Evolutionary conservation across 30 jellyfish, hydroid and myxozoan species (phyloP), one percentile per base, ranked within the genome.

Genomic region (Turritopsis rubra): DNA sequence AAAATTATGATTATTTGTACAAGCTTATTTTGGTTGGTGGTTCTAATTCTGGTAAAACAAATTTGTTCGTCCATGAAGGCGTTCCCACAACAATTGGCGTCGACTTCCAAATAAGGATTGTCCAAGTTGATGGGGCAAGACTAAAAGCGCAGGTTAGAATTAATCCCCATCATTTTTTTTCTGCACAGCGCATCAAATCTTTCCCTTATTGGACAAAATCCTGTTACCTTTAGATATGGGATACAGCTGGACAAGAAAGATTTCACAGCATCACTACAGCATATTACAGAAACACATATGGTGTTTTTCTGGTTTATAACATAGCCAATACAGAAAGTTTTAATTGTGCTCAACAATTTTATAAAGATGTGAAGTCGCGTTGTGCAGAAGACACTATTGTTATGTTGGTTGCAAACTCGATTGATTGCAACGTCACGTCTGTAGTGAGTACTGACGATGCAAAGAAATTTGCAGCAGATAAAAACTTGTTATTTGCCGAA

Each of bases 231-330:
- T 74, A 92, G 98, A 96, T 88, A 1, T 92, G 98, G 98, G 98
- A 92, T 83, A 92, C 98, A 8, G 98, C 98, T 1, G 98, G 98
- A 0, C 98, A 92, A 88, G 98, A 92, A 66, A 75, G 98, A 54
- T 92, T 87, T 88, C 80, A 96, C 54, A 96, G 96, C 24, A 92
- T 92, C 18, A 92, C 98, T 26, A 87, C 89, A 81, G 98, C 98
- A 22, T 92, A 92, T 78, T 92, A 92, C 90, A 76, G 98, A 22
- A 96, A 96, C 16, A 96, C 98, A 0, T 92, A 84, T 85, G 98
- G 98, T 25, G 98, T 96, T 21, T 86, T 92, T 88, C 89, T 92
- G 65, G 85, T 95, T 0, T 92, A 92, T 75, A 96, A 92, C 41
- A 87, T 87, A 41, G 87, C 98, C 31, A 92, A 92, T 78, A 70